A percentile compares a stretch with the other conserved stretches of the same genome.
These are phyloP conservation scores for Rhodophaea formosa DNA, from an alignment of 2,888 invertebrate genomes.

Conservation along the genomic window DNA sequence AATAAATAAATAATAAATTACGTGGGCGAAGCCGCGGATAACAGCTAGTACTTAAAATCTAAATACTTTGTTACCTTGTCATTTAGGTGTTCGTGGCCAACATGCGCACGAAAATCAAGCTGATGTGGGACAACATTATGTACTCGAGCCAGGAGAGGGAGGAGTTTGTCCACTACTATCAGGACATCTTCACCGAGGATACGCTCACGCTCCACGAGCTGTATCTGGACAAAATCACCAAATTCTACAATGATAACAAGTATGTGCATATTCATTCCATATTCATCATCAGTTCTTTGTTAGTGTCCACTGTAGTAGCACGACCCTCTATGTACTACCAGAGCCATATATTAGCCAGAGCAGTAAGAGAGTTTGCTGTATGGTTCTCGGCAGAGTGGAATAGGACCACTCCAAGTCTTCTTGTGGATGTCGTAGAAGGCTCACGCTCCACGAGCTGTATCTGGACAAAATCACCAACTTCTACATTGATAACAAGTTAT, in stretches of 20 bases:
- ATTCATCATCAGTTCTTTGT: too few relatives aligned
- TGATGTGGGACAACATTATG: conserved; percentile 90
- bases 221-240: conserved; percentile 85
- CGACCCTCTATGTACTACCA: too few relatives aligned
- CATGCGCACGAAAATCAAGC: conserved; percentile 85
- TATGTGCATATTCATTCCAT: conserved; percentile 48
- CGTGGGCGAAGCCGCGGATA: too few relatives aligned
- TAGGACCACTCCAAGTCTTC: too few relatives aligned
- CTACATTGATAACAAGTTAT: conserved; percentile 84
- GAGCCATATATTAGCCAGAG: too few relatives aligned
- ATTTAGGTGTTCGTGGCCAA: conserved; percentile 82
- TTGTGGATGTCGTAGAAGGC: too few relatives aligned
- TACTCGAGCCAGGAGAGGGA: conserved; percentile 83
- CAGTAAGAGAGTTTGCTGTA: too few relatives aligned
- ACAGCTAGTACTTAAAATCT: too few relatives aligned
- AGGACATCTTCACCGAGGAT: conserved; percentile 89
- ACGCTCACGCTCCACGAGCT: conserved; percentile 89
- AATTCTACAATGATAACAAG: conserved; percentile 84
- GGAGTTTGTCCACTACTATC: conserved; percentile 83
- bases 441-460: conserved; percentile 90
- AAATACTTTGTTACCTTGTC: too few relatives aligned
- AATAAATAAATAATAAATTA: too few relatives aligned
- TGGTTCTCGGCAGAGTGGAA: too few relatives aligned
- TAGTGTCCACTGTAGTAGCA: too few relatives aligned
- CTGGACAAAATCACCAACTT: conserved; percentile 84